Conservation (phyloP, 2,888 invertebrate species). For the Diploptera punctata region DNA sequence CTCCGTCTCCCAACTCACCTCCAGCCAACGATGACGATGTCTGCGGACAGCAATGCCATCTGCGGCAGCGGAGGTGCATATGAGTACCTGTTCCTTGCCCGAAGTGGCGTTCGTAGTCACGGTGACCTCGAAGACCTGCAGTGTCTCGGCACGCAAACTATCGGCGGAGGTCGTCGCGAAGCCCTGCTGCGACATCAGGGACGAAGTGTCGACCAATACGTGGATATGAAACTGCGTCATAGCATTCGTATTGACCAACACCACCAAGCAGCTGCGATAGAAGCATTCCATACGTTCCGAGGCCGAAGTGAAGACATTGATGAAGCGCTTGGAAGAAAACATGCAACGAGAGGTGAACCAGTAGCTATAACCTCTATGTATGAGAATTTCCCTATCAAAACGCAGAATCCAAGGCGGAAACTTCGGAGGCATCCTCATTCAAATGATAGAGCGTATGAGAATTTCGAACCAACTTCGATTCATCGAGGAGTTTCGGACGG, state of each 20-base stretch:
- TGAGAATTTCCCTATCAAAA: conserved; percentile 73
- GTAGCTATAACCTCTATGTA: conserved; percentile 76
- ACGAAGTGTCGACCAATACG: conserved; percentile 79
- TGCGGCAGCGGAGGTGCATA: conserved; percentile 61
- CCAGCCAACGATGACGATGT: conserved; percentile 63
- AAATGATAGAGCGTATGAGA: conserved; percentile 66
- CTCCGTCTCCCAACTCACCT: conserved; percentile 83
- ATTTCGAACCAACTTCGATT: conserved; percentile 58
- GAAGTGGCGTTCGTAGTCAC: conserved; percentile 72
- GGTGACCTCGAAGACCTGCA: conserved; percentile 71
- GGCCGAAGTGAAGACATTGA: conserved; percentile 54
- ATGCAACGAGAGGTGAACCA: conserved; percentile 61
- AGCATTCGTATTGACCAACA: conserved; percentile 7
- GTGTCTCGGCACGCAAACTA: conserved; percentile 45
- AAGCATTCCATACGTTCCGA: conserved; percentile 16
- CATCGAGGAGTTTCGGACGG: conserved; percentile 39
- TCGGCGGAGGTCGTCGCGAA: conserved; percentile 51
- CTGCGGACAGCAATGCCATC: conserved; percentile 60
- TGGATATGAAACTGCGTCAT: conserved; percentile 61
- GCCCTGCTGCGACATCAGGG: conserved; percentile 64
- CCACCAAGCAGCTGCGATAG: not conserved
- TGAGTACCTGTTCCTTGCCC: conserved; percentile 68
- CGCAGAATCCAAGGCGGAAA: conserved; percentile 75
- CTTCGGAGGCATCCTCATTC: conserved; percentile 59
- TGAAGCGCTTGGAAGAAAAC: conserved; percentile 57